Base-by-base conservation (phyloP, 2,888 invertebrate species). In the Eristalis pertinax region DNA sequence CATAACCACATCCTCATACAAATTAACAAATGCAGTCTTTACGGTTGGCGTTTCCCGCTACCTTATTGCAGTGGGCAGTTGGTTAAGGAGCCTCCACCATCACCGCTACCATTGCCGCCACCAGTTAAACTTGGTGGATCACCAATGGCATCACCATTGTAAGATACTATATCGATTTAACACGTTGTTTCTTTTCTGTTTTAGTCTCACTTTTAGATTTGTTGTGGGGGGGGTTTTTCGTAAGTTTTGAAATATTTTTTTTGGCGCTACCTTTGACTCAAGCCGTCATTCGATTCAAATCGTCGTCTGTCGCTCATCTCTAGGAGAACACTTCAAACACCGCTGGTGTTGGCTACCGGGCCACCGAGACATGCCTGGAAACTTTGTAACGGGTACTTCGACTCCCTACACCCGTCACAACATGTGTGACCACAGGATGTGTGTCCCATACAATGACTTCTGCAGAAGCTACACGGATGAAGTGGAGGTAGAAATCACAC, bases 11-110 rank as follows among this genome's bases (percentile, higher is more conserved):
- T 89, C 89, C 88, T 89, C 86, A 89, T 89, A 87, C 89, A 90
- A 89, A 90, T 91, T 92, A 93, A 92, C 92, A 91, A 92, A 89
- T 91, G 92, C 96, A 97, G 97, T 97, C 96, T 97, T 96, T 97
- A 97, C 96, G 97, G 97, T 96, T 97, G 97, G 97, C 97, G 97
- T 95, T 97, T 97, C 96, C 97, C 97, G 95, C 96, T 97, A 96
- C 97, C 97, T 95, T 97, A 97, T 97, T 97, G 97, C 96, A 97
- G 97, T 95, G 97, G 97, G 95, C 93, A 93, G 91, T 91, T 93
- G 91, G 92, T 93, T 91, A 96, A 96, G 95, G 96, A 95, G 94
- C 95, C 95, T 91, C 96, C 96, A 93, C 96, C 96, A 92, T 96
- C 96, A 94, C 96, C 96, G 94, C 95, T 96, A 94, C 96, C 96